A percentile compares a stretch with the other conserved stretches of the same genome.
These are phyloP conservation scores for Epinephelus malabaricus DNA, from an alignment of 2,797 vertebrate genomes.

Conservation along the genomic window DNA sequence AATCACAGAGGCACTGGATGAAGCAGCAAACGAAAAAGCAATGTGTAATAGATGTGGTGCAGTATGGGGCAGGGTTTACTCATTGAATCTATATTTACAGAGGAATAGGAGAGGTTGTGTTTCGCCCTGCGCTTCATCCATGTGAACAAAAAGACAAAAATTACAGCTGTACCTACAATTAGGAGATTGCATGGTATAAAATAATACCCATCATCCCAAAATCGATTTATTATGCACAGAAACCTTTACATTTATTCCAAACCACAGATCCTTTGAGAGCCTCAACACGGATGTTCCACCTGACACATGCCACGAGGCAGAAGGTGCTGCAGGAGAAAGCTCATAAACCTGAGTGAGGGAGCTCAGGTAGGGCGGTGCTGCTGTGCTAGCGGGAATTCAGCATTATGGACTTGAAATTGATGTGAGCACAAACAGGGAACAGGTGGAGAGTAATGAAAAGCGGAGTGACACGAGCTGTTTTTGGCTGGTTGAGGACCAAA, in stretches of 20 bases:
- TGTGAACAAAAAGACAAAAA: background rate
- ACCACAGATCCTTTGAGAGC: background rate
- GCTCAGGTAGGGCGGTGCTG: background rate
- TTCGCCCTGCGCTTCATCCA: no score
- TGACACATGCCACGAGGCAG: background rate
- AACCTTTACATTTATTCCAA: background rate
- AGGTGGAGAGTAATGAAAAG: background rate
- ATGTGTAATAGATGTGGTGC: background rate
- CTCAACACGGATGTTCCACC: background rate
- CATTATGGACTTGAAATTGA: background rate
- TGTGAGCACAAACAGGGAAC: background rate
- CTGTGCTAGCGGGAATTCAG: background rate
- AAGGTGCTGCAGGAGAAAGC: background rate
- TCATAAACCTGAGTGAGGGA: background rate
- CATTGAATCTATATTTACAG: background rate
- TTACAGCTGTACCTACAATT: background rate
- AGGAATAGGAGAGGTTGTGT: background rate
- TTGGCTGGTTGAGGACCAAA: constrained; percentile 1
- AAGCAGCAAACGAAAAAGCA: background rate
- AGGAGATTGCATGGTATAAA: background rate
- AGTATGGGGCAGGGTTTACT: background rate
- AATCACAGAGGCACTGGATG: background rate
- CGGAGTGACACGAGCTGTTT: background rate
- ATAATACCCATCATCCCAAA: no score
- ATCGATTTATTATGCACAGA: background rate